A percentile compares a stretch with the other conserved stretches of the same genome.
phyloP scores from a whole-genome alignment of 2,797 vertebrate species.

The Cheirogaleus major region DNA sequence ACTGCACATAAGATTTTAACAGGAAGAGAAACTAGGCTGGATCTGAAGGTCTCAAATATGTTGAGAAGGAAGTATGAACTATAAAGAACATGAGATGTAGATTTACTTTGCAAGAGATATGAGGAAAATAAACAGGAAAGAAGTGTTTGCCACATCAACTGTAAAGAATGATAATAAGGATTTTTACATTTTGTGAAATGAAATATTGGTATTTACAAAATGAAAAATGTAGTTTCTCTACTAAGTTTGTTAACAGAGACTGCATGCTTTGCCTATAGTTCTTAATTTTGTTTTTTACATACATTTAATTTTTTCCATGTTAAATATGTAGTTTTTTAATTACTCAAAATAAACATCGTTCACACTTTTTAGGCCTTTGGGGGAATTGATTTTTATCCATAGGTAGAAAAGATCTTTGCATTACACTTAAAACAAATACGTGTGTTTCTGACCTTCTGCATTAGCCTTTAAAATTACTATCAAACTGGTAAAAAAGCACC shows the following conservation, averaged over 20 bases:
- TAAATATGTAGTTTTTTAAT: constrained; percentile 89
- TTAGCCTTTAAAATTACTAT: constrained; percentile 54
- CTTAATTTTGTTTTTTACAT: constrained; percentile 89
- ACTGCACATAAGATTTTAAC: constrained; percentile 72
- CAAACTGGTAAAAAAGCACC: constrained; percentile 40
- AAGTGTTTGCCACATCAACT: constrained; percentile 55
- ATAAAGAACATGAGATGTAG: constrained; percentile 70
- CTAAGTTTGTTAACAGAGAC: constrained; percentile 88
- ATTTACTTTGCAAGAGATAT: constrained; percentile 78
- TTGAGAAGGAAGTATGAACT: constrained; percentile 60
- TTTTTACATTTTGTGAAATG: constrained; percentile 68
- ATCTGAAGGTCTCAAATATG: constrained; percentile 66
- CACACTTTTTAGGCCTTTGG: constrained; percentile 82
- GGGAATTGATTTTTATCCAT: constrained; percentile 75
- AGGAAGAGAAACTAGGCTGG: constrained; percentile 79
- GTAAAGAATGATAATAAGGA: constrained; percentile 39
- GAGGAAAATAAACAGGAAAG: constrained; percentile 78
- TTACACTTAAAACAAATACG: constrained; percentile 57
- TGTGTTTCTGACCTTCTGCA: constrained; percentile 52
- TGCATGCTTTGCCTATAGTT: constrained; percentile 91
- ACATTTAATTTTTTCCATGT: constrained; percentile 88
- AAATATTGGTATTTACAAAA: constrained; percentile 73
- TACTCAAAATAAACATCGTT: constrained; percentile 92
- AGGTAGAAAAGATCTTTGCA: constrained; percentile 72
- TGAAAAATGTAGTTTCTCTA: constrained; percentile 65